Evolutionary conservation across 1,140 invertebrate species (phyloP), one percentile per base, ranked within the genome.

Genomic region (Theocolax elegans): DNA sequence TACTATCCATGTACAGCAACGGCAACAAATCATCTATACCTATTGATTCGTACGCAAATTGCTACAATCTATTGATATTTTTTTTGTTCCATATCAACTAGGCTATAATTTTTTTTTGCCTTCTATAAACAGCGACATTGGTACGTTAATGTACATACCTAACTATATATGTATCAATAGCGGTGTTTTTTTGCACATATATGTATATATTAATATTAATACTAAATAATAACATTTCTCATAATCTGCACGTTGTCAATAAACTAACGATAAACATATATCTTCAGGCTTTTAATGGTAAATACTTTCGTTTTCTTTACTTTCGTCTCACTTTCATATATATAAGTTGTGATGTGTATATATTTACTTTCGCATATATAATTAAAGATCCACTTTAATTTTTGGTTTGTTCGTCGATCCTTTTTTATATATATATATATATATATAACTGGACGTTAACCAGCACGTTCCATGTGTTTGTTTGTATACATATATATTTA

Each of bases 381-480:
- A 62, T 67, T 67, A 59, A 69, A 60, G 62, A 66, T 67, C 23
- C 12, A 64, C 49, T 67, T 49, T 67, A 66, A 63, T 64, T 49
- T 62, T 25, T 35, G 10, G 56, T 63, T 35, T 35, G 4, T 35
- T 35, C 10, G 31, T 35, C 31, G n/a, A n/a, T n/a, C n/a, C n/a
- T n/a, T n/a, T n/a, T n/a, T n/a, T n/a, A n/a, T n/a, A n/a, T n/a
- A n/a, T n/a, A n/a, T n/a, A n/a, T n/a, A n/a, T n/a, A n/a, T n/a
- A n/a, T n/a, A n/a, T n/a, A n/a, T n/a, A n/a, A n/a, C n/a, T 40
- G 2, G 10, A 49, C 56, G 66, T 60, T 60, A 19, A 21, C 35
- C 46, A 42, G 66, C 8, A 44, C 46, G 66, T 53, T 48, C 1
- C 21, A 42, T 29, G 54, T 35, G 9, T 9, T 44, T 38, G 15